Conservation (phyloP, 2,888 invertebrate genomes). For the Drosophila neotestacea region DNA sequence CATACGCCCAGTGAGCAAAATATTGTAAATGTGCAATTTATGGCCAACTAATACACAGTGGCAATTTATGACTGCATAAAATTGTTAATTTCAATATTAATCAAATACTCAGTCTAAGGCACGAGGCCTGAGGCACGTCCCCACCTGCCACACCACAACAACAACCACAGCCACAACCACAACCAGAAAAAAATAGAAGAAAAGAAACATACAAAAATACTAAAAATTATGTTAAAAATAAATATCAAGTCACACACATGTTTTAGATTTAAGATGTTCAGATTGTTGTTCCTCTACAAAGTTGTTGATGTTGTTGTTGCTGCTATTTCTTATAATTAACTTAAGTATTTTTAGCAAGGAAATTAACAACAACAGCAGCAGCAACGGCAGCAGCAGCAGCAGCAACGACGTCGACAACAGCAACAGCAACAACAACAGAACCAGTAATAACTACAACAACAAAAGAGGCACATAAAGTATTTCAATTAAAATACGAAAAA, state of each 20-base stretch:
- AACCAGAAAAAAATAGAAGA: slow-evolving; percentile 5
- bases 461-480: slow-evolving; percentile 54
- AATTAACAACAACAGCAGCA: slow-evolving; percentile 43
- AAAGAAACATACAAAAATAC: slow-evolving; percentile 12
- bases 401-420: slow-evolving; percentile 1
- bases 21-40: slow-evolving; percentile 56
- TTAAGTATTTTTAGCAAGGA: slow-evolving; percentile 74
- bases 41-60: slow-evolving; percentile 60
- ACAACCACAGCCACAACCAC: neutral
- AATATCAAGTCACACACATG: slow-evolving; percentile 77
- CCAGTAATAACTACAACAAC: slow-evolving; percentile 25
- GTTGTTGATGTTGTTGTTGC: slow-evolving; percentile 19
- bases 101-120: slow-evolving; percentile 14
- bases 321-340: slow-evolving; percentile 74
- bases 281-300: slow-evolving; percentile 29
- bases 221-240: slow-evolving; percentile 68
- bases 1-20: slow-evolving; percentile 62
- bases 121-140: slow-evolving; percentile 18
- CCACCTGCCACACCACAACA: slow-evolving; percentile 23
- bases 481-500: slow-evolving; percentile 66
- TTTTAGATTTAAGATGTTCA: slow-evolving; percentile 71
- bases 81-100: slow-evolving; percentile 33
- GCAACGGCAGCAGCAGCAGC: slow-evolving; percentile 23
- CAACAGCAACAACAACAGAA: slow-evolving; percentile 18
- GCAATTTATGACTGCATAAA: slow-evolving; percentile 60